These are phyloP conservation scores for Scelioninae gen. 1 DNA, from an alignment of 2,888 invertebrate species.

Conservation along the genomic window DNA sequence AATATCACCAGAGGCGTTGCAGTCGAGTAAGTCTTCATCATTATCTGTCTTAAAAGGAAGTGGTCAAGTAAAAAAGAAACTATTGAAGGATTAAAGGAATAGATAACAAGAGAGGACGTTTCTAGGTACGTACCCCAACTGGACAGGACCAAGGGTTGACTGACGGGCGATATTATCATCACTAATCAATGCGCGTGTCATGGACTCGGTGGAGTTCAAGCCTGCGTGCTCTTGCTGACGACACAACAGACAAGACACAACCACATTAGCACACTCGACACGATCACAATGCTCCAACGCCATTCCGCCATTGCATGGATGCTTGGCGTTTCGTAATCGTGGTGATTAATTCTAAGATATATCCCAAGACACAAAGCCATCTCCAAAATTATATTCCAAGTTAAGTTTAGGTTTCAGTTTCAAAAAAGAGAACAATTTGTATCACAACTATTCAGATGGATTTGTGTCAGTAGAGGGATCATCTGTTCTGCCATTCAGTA, in stretches of 20 bases:
- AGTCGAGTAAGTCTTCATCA: conserved; percentile 12
- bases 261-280: conserved; percentile 85
- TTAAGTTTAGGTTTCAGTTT: no score
- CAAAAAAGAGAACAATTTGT: no score
- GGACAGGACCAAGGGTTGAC: conserved; percentile 95
- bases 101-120: conserved; percentile 77
- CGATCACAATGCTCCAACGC: conserved; percentile 81
- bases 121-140: conserved; percentile 95
- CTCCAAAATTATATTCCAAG: no score
- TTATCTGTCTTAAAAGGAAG: conserved; percentile 39
- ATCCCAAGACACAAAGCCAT: conserved; percentile 71
- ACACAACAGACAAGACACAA: conserved; percentile 87
- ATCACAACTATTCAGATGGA: neutral
- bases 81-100: conserved; percentile 72
- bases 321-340: conserved; percentile 75
- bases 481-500: conserved; percentile 53
- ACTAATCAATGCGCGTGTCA: conserved; percentile 97
- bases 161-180: conserved; percentile 94
- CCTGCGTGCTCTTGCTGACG: conserved; percentile 94
- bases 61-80: conserved; percentile 56
- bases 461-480: conserved; percentile 27
- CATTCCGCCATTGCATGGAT: conserved; percentile 77
- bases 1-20: neutral
- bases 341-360: conserved; percentile 74
- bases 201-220: conserved; percentile 96